Evolutionary conservation across 1,140 invertebrate genomes (phyloP).

Genomic region (Procambarus virginalis): DNA sequence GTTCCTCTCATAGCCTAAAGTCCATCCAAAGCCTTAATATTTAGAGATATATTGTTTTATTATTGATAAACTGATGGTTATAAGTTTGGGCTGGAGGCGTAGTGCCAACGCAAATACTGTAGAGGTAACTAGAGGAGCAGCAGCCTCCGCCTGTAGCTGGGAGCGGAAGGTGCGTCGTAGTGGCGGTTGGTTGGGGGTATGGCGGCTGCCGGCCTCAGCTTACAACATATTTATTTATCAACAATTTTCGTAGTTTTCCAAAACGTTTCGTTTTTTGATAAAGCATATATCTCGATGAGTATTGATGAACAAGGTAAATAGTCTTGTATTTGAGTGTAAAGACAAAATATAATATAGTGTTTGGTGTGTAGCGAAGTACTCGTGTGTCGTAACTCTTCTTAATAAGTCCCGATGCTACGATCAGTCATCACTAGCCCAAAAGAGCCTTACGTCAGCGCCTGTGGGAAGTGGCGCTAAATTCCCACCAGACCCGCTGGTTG

Average conservation of each 20-base stretch:
- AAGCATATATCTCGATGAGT: background rate
- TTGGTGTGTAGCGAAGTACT: no score
- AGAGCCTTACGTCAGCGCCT: background rate
- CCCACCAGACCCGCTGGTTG: background rate
- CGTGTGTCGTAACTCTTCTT: no score
- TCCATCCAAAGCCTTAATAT: no score
- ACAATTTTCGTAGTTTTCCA: slow-evolving; percentile 3
- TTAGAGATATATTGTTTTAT: no score
- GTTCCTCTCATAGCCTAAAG: no score
- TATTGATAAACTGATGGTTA: no score
- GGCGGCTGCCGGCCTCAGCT: background rate
- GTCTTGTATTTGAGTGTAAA: background rate
- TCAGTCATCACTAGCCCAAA: background rate
- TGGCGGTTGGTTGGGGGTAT: slow-evolving; percentile 16
- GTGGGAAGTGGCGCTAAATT: slow-evolving; percentile 18
- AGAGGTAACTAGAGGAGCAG: background rate
- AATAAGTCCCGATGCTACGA: background rate
- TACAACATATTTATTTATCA: background rate
- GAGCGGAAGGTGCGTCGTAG: background rate
- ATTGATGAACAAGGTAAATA: background rate
- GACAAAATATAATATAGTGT: no score
- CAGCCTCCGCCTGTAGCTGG: background rate
- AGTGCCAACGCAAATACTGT: no score
- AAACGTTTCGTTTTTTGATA: slow-evolving; percentile 2
- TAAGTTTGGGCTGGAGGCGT: no score